A percentile compares a stretch with the other conserved stretches of the same genome.
phyloP scores from a whole-genome alignment of 2,888 invertebrate species.

The Heteromyza rotundicornis region DNA sequence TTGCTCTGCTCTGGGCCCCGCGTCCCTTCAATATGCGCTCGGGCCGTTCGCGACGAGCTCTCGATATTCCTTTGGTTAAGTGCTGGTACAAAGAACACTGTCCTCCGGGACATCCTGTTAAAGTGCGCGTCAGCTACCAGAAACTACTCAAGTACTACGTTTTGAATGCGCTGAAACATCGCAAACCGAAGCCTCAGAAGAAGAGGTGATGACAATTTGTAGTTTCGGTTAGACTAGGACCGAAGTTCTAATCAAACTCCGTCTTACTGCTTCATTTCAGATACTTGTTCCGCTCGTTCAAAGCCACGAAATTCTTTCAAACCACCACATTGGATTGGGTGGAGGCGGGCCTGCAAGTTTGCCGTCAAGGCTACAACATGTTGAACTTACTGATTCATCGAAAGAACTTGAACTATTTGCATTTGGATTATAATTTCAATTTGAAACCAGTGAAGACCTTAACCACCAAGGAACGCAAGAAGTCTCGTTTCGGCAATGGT shows the following conservation, averaged over 20 bases:
- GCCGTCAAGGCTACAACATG: slow-evolving; percentile 99
- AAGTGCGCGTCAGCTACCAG: slow-evolving; percentile 99
- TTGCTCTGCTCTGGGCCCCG: slow-evolving; percentile 96
- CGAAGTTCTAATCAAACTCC: too few relatives aligned
- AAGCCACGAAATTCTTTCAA: slow-evolving; percentile 99
- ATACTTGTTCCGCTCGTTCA: slow-evolving; percentile 97
- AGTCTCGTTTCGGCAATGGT: slow-evolving; percentile 96
- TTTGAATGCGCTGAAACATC: slow-evolving; percentile 94
- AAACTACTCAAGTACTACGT: slow-evolving; percentile 98
- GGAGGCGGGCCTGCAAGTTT: slow-evolving; percentile 97
- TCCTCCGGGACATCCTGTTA: slow-evolving; percentile 96
- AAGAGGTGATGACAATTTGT: slow-evolving; percentile 82
- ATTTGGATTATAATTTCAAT: slow-evolving; percentile 99
- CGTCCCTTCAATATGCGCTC: slow-evolving; percentile 97
- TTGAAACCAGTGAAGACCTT: slow-evolving; percentile 99
- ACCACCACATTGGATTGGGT: slow-evolving; percentile 99
- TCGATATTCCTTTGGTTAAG: slow-evolving; percentile 97
- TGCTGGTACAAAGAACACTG: slow-evolving; percentile 96
- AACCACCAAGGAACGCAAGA: slow-evolving; percentile 99
- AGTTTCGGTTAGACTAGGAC: too few relatives aligned
- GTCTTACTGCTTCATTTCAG: too few relatives aligned
- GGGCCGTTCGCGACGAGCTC: slow-evolving; percentile 89
- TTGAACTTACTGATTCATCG: slow-evolving; percentile 97
- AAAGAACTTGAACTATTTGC: slow-evolving; percentile 98
- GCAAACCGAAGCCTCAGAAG: slow-evolving; percentile 98